A percentile compares a stretch with the other conserved stretches of the same genome.
Evolutionary conservation across 2,797 vertebrate species (phyloP).

Genomic region (Pantherophis vulpinus): DNA sequence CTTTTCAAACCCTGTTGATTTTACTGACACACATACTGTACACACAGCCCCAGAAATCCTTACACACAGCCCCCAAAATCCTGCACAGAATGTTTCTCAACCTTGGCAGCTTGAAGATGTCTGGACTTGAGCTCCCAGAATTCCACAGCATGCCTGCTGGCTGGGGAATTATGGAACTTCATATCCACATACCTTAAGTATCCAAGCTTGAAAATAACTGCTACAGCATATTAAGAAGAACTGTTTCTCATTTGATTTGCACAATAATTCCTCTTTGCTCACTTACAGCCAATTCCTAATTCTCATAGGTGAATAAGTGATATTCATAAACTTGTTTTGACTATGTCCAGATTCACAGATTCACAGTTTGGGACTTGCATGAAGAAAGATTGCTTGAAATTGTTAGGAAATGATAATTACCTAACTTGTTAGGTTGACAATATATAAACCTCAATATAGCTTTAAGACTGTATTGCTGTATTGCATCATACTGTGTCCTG

Average conservation of each 20-base stretch:
- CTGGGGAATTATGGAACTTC: neutral
- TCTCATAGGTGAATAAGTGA: neutral
- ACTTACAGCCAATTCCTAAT: neutral
- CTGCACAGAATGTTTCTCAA: neutral
- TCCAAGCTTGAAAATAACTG: neutral
- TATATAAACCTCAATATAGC: too few species aligned
- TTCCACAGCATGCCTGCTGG: neutral
- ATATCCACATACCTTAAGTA: neutral
- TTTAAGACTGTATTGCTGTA: too few species aligned
- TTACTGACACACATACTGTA: neutral
- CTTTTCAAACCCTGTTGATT: neutral
- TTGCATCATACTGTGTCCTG: too few species aligned
- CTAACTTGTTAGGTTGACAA: too few species aligned
- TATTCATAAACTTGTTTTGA: neutral
- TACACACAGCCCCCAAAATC: neutral
- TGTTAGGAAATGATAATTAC: too few species aligned
- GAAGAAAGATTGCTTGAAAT: neutral
- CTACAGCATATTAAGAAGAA: neutral
- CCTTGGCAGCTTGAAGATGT: neutral
- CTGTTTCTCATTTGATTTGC: neutral
- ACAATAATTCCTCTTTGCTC: neutral
- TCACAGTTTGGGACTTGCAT: neutral
- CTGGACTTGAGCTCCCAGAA: neutral
- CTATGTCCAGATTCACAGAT: neutral
- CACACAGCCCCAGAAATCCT: neutral